phyloP scores from a whole-genome alignment of 2,797 vertebrate genomes.

The Betta splendens region DNA sequence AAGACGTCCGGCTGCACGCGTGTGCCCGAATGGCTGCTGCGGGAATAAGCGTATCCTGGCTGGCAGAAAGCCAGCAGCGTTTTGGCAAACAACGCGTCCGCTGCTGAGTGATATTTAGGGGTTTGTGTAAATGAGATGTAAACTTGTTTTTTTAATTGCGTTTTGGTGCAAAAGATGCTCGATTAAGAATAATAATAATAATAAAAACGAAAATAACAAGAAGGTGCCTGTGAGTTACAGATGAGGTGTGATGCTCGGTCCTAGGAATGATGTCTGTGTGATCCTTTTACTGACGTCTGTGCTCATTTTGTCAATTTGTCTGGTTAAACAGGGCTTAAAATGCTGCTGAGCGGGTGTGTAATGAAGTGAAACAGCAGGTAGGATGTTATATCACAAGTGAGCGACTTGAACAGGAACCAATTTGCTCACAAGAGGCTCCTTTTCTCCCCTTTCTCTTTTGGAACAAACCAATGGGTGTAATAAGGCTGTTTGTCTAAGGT shows the following conservation, averaged over 20 bases:
- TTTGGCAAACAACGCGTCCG: conserved; percentile 19
- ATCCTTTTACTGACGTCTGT: not conserved
- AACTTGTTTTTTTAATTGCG: not conserved
- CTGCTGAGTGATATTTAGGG: not conserved
- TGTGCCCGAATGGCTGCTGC: conserved; percentile 61
- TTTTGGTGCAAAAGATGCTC: not conserved
- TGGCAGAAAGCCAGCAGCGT: conserved; percentile 35
- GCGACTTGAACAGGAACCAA: conserved; percentile 37
- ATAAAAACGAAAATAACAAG: not conserved
- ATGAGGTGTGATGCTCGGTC: not conserved
- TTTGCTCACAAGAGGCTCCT: conserved; percentile 35
- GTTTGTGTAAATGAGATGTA: not conserved
- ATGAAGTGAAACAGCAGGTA: conserved; percentile 38
- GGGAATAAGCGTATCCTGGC: conserved; percentile 61
- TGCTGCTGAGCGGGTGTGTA: conserved; percentile 27
- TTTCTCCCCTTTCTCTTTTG: conserved; percentile 21
- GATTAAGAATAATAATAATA: not conserved
- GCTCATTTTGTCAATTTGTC: conserved; percentile 18
- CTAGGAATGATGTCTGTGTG: conserved; percentile 2
- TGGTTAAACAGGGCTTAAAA: conserved; percentile 42
- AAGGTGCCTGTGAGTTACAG: not conserved
- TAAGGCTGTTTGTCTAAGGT: conserved; percentile 64
- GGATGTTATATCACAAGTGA: conserved; percentile 31
- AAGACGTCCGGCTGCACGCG: conserved; percentile 53
- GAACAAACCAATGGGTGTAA: conserved; percentile 45